A percentile compares a stretch with the other conserved stretches of the same genome.
These are phyloP conservation scores for Periphyllus acericola DNA, from an alignment of 2,888 invertebrate species.

Conservation along the genomic window DNA sequence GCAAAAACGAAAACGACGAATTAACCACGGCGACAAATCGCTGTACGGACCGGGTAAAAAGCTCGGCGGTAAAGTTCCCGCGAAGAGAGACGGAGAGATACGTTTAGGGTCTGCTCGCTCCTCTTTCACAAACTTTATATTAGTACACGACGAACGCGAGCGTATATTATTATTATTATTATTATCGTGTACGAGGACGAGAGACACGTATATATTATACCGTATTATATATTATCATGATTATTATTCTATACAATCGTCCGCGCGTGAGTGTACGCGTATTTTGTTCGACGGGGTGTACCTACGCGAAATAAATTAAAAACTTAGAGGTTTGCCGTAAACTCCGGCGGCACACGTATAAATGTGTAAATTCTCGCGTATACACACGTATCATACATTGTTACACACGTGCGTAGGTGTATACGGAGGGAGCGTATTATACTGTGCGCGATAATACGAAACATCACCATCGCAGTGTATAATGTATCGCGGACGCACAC, in stretches of 20 bases:
- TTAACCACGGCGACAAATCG: constrained; percentile 20
- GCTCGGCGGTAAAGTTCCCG: constrained; percentile 12
- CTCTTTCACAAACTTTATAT: constrained; percentile 16
- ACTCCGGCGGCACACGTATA: not conserved
- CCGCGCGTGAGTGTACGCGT: not conserved
- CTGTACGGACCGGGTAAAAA: not conserved
- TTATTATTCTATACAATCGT: not conserved
- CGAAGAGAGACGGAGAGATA: not conserved
- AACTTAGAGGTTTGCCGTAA: not conserved
- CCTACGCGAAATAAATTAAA: not conserved
- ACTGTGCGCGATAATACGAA: not conserved
- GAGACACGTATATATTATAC: not conserved
- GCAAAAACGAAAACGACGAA: constrained; percentile 14
- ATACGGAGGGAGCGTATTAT: not conserved
- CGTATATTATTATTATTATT: not conserved
- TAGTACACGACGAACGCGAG: not conserved
- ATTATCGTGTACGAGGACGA: not conserved
- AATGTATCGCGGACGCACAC: not conserved
- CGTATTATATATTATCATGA: not conserved
- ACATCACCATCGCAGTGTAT: not conserved
- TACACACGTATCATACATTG: not conserved
- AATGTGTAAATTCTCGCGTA: not conserved
- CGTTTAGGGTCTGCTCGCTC: not conserved
- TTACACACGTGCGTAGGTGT: too few relatives aligned
- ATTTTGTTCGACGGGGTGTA: not conserved